phyloP scores from a whole-genome alignment of 2,113 vertebrate genomes.

The Australoheros scitulus region DNA sequence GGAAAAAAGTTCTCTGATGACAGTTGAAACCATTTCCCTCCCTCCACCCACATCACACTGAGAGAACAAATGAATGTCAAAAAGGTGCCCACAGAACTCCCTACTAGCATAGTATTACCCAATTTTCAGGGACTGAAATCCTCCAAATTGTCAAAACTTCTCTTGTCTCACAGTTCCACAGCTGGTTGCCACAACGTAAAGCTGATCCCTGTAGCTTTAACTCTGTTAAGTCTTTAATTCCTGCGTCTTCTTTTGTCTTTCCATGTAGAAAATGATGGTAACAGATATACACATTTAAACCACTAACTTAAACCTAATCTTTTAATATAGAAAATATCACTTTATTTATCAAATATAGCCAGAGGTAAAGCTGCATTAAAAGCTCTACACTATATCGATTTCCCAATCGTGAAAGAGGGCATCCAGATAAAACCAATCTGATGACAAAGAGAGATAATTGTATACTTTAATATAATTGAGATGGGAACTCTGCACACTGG shows the following conservation, averaged over 20 bases:
- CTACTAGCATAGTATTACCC: neutral
- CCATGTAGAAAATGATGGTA: neutral
- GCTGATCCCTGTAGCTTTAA: neutral
- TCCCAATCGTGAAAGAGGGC: neutral
- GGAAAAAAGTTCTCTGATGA: neutral
- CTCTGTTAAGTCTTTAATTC: neutral
- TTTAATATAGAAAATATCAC: neutral
- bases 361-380: neutral
- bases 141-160: neutral
- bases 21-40: conserved; percentile 10
- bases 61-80: conserved; percentile 1
- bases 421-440: neutral
- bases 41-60: neutral
- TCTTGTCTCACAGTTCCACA: neutral
- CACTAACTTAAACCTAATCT: neutral
- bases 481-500: neutral
- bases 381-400: neutral
- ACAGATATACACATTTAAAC: neutral
- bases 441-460: neutral
- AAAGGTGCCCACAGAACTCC: neutral
- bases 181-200: neutral
- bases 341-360: neutral
- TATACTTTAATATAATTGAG: neutral
- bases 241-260: too few species aligned
- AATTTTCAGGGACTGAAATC: neutral